Evolutionary conservation across 2,113 vertebrate species (phyloP).

Genomic region (Gorsachius goisagi): DNA sequence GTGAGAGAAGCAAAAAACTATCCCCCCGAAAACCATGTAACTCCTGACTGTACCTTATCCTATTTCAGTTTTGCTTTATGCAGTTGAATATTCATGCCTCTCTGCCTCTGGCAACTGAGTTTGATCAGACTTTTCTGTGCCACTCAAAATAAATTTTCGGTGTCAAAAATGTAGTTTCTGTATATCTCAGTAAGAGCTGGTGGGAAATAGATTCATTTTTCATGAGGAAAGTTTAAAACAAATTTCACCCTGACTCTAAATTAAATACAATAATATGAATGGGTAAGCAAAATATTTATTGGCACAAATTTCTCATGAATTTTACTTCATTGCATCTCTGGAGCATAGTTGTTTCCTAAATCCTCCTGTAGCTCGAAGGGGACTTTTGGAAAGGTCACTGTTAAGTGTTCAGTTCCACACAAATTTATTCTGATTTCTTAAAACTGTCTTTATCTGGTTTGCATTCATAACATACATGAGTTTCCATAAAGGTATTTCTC

Average conservation of each 20-base stretch:
- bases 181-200: not conserved
- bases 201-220: not conserved
- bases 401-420: not conserved
- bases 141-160: not conserved
- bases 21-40: not conserved
- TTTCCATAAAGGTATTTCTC: not conserved
- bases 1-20: not conserved
- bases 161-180: not conserved
- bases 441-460: not conserved
- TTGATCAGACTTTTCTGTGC: not conserved
- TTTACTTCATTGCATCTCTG: not conserved
- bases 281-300: not conserved
- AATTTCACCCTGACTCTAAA: not conserved
- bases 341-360: not conserved
- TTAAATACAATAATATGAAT: not conserved
- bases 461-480: not conserved
- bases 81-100: not conserved
- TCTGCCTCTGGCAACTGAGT: not conserved
- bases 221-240: not conserved
- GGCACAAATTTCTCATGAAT: not conserved
- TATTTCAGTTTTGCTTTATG: not conserved
- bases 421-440: not conserved
- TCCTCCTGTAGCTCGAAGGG: not conserved
- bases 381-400: not conserved
- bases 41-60: not conserved